Evolutionary conservation across 64 coral and sea anemone species (phyloP).

Genomic region (Pocillopora verrucosa): DNA sequence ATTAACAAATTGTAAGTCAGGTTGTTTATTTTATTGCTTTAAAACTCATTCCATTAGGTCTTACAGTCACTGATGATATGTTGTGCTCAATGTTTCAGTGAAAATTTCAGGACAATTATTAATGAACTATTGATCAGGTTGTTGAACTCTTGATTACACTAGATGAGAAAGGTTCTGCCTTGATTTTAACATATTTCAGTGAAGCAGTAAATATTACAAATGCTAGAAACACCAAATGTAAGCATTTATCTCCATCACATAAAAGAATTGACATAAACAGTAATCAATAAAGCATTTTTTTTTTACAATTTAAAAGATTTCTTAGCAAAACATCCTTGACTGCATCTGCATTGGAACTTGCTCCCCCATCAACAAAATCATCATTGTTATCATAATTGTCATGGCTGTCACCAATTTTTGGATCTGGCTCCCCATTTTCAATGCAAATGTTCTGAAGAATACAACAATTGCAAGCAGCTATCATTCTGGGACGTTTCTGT

Average conservation of each 20-base stretch:
- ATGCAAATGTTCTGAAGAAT: slow-evolving; percentile 51
- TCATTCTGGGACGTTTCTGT: slow-evolving; percentile 36
- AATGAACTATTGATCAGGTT: slow-evolving; percentile 8
- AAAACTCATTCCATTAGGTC: not conserved
- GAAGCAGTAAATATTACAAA: slow-evolving; percentile 1
- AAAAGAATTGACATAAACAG: not conserved
- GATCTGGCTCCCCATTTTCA: slow-evolving; percentile 13
- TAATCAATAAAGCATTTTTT: slow-evolving; percentile 12
- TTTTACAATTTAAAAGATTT: not conserved
- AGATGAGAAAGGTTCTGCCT: not conserved
- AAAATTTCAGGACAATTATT: not conserved
- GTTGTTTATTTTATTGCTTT: slow-evolving; percentile 1
- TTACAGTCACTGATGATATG: slow-evolving; percentile 18
- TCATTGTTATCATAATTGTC: slow-evolving; percentile 21
- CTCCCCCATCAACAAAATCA: not conserved
- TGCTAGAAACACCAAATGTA: not conserved
- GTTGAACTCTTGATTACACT: not conserved
- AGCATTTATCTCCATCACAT: slow-evolving; percentile 3
- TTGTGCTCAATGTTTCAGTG: not conserved
- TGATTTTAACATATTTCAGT: slow-evolving; percentile 5
- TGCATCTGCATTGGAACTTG: slow-evolving; percentile 13
- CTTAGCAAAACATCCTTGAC: slow-evolving; percentile 4
- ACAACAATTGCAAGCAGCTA: slow-evolving; percentile 33
- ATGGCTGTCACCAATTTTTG: slow-evolving; percentile 9
- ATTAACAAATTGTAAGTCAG: slow-evolving; percentile 41